Base-by-base conservation (phyloP, 2,113 vertebrate species). In the Eudyptes chrysolophus region DNA sequence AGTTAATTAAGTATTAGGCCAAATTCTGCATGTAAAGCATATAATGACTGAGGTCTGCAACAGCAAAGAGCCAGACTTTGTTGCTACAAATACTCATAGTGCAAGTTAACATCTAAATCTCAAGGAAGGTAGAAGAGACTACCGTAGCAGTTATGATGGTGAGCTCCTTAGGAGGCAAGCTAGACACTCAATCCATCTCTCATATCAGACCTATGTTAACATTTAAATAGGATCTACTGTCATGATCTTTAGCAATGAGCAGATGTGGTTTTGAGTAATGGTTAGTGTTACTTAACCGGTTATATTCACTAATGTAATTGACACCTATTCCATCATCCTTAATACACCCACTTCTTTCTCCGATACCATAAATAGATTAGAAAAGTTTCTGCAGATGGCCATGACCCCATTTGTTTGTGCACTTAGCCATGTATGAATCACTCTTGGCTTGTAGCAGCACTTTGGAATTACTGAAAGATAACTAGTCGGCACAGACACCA, bases 401-500 rank as follows among this genome's bases (percentile, higher is more conserved):
- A 55, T 97, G 98, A 98, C 98, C 98, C 98, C 90, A 74, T 81
- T 82, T 97, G 97, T 98, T 94, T 97, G 97, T 77, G 68, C 70
- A 98, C 96, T 97, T 95, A 87, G 96, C 96, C 96, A 85, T 68
- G 82, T 78, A 85, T 98, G 98, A 98, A 97, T 98, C 98, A 98
- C 89, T 90, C 94, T 94, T 87, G 98, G 98, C 98, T 98, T 97
- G 65, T 82, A 88, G 90, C 90, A 90, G 97, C 89, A 89, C 91
- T 98, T 95, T 97, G 97, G 94, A 98, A 97, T 94, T 98, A 97
- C 97, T 97, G 98, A 96, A 95, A 64, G 97, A 97, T 96, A 98
- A 97, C 96, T 96, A 98, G 97, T 96, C 70, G 84, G 96, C 94
- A 84, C 96, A 98, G 98, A 98, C 98, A 98, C 97, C 98, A 97